Percentiles rank a stretch among this genome's conserved stretches.
Evolutionary conservation across 2,113 vertebrate species (phyloP).

Genomic region (Equus przewalskii): DNA sequence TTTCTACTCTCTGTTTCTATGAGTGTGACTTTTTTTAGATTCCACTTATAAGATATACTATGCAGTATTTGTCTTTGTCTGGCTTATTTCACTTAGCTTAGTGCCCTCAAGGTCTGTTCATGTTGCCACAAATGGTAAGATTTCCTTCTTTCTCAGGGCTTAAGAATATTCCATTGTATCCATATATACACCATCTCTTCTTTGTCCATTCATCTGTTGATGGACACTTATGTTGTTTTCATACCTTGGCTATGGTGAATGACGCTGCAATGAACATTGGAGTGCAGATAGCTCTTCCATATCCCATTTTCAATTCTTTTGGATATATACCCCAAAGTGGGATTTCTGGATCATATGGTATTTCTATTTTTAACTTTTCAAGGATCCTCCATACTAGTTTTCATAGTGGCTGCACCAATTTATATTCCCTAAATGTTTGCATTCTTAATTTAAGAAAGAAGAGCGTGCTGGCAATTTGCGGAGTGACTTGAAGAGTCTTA

Average conservation of each 20-base stretch:
- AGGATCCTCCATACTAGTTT: background rate
- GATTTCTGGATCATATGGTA: background rate
- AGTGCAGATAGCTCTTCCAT: background rate
- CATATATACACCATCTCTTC: background rate
- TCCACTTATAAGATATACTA: background rate
- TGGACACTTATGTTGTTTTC: background rate
- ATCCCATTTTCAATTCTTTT: background rate
- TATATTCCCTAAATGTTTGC: background rate
- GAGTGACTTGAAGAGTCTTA: background rate
- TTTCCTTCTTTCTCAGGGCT: background rate
- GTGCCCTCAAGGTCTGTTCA: background rate
- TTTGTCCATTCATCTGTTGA: background rate
- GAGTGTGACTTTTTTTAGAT: background rate
- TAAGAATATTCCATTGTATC: background rate
- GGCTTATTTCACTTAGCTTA: background rate
- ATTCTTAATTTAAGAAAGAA: slow-evolving; percentile 1
- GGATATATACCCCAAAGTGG: background rate
- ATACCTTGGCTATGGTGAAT: background rate
- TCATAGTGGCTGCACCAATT: background rate
- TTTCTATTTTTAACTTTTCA: background rate
- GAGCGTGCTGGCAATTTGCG: background rate
- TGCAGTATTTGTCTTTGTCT: background rate
- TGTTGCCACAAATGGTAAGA: background rate
- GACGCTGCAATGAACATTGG: background rate
- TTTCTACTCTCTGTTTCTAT: background rate